Evolutionary conservation across 1,140 invertebrate genomes (phyloP).

Genomic region (Drosophila serrata): DNA sequence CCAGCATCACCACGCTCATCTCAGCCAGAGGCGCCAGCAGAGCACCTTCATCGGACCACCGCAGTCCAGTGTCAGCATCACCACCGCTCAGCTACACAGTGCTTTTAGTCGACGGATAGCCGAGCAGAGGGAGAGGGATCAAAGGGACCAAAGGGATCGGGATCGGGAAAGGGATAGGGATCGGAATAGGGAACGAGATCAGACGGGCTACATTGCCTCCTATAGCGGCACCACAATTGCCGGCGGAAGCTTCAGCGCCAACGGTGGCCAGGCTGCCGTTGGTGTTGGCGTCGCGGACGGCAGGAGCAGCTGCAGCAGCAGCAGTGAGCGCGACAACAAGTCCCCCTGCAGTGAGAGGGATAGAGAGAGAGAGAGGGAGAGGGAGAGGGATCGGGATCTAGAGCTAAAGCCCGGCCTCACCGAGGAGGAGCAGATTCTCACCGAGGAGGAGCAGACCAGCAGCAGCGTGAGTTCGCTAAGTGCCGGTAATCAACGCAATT

Average conservation of each 20-base stretch:
- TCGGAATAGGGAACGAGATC: no score
- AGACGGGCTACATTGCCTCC: slow-evolving; percentile 25
- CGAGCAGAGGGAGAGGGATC: slow-evolving; percentile 61
- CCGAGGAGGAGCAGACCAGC: slow-evolving; percentile 78
- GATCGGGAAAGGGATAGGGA: slow-evolving; percentile 25
- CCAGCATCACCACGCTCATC: slow-evolving; percentile 35
- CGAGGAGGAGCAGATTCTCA: slow-evolving; percentile 63
- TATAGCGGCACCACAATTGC: slow-evolving; percentile 75
- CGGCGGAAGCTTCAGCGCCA: slow-evolving; percentile 83
- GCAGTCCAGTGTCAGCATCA: slow-evolving; percentile 61
- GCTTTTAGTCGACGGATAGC: slow-evolving; percentile 69
- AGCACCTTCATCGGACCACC: slow-evolving; percentile 38
- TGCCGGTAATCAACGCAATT: slow-evolving; percentile 82
- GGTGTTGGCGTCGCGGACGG: slow-evolving; percentile 66
- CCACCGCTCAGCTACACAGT: slow-evolving; percentile 75
- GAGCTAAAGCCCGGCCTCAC: slow-evolving; percentile 14
- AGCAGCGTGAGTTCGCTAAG: slow-evolving; percentile 83
- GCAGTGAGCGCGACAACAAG: slow-evolving; percentile 68
- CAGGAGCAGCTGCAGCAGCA: slow-evolving; percentile 56
- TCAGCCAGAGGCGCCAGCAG: slow-evolving; percentile 26
- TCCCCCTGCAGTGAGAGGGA: slow-evolving; percentile 46
- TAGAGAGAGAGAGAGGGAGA: slow-evolving; percentile 11
- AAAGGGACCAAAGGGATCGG: slow-evolving; percentile 56
- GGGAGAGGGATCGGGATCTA: slow-evolving; percentile 4
- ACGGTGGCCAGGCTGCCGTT: slow-evolving; percentile 83